Evolutionary conservation across 92 coral and sea anemone species (phyloP).

Genomic region (Paragorgia papillata): DNA sequence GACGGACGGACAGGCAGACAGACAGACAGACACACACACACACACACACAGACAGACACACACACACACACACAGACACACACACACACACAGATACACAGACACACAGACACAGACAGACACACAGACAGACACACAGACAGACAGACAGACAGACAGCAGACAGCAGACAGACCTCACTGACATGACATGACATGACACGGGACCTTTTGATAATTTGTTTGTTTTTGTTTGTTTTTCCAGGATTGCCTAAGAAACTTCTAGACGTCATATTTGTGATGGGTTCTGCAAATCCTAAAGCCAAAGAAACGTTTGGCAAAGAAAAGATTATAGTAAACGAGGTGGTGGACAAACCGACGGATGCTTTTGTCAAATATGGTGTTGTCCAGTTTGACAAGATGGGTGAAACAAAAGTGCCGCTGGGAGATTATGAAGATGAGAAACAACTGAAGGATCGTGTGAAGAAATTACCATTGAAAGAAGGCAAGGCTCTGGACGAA

Average conservation of each 20-base stretch:
- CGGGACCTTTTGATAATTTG: too few relatives aligned
- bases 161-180: too few relatives aligned
- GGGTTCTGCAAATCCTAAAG: constrained; percentile 68
- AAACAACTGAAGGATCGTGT: constrained; percentile 53
- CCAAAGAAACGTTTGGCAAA: constrained; percentile 31
- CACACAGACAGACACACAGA: too few relatives aligned
- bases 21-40: too few relatives aligned
- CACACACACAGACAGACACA: too few relatives aligned
- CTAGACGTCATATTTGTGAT: constrained; percentile 77
- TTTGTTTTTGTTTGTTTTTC: too few relatives aligned
- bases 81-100: too few relatives aligned
- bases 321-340: constrained; percentile 44
- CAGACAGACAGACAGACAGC: too few relatives aligned
- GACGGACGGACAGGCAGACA: neutral
- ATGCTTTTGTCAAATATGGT: constrained; percentile 69
- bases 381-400: constrained; percentile 70
- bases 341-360: constrained; percentile 53
- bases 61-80: too few relatives aligned
- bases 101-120: too few relatives aligned
- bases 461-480: constrained; percentile 51
- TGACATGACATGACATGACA: too few relatives aligned
- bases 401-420: constrained; percentile 60
- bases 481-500: constrained; percentile 41
- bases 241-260: constrained; percentile 39
- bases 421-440: constrained; percentile 65